These are phyloP conservation scores for Branchipolynoe longqiensis DNA, from an alignment of 2,888 invertebrate species.

Conservation along the genomic window DNA sequence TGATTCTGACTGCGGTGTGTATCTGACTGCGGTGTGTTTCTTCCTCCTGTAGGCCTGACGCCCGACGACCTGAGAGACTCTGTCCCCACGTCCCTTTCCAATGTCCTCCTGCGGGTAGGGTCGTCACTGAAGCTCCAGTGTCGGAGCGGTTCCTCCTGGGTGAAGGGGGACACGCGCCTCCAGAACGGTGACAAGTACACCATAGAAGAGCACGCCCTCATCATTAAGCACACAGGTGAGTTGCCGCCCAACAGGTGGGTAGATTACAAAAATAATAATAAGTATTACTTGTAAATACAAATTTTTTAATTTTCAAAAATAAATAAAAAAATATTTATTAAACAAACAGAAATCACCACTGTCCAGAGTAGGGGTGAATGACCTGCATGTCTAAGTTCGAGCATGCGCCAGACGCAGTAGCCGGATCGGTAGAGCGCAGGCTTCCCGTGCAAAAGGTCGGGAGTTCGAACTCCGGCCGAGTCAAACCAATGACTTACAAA, in stretches of 20 bases:
- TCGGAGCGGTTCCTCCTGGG: slow-evolving; percentile 52
- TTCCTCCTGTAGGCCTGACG: slow-evolving; percentile 28
- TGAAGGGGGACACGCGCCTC: slow-evolving; percentile 39
- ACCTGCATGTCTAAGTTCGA: no score
- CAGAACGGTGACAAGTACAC: slow-evolving; percentile 46
- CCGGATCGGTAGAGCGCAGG: no score
- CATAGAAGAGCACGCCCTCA: slow-evolving; percentile 51
- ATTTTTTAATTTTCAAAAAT: neutral
- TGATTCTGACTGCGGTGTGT: no score
- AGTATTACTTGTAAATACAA: neutral
- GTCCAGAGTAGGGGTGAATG: no score
- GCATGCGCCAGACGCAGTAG: no score
- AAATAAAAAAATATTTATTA: neutral
- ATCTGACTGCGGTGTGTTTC: no score
- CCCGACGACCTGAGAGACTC: neutral
- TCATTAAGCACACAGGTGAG: slow-evolving; percentile 60
- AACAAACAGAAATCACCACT: no score
- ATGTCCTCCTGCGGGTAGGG: slow-evolving; percentile 62
- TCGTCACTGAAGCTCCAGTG: slow-evolving; percentile 59
- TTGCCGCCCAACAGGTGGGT: no score
- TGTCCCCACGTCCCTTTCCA: slow-evolving; percentile 61
- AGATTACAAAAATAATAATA: neutral
- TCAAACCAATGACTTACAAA: no score
- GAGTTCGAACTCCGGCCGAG: no score
- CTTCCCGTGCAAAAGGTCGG: no score